Conservation (phyloP, 2,797 vertebrate species). For the Pagetopsis macropterus region DNA sequence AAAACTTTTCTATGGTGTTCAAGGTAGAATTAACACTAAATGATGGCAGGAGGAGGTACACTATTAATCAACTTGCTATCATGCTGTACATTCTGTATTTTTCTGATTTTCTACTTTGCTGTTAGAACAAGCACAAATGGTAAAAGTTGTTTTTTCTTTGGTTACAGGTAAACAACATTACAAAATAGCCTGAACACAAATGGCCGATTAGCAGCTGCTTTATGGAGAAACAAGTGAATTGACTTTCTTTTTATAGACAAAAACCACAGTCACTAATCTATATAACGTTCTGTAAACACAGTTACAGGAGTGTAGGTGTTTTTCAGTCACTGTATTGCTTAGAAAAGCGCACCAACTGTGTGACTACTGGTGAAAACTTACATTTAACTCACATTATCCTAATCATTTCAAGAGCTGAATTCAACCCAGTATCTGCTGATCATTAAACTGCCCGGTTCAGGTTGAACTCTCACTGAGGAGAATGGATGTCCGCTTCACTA, state of each 20-base stretch:
- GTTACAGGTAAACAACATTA: too few relatives aligned
- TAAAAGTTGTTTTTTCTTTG: too few relatives aligned
- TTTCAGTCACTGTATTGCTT: too few relatives aligned
- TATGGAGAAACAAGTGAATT: background rate
- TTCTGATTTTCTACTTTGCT: background rate
- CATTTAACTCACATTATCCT: background rate
- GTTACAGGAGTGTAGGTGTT: too few relatives aligned
- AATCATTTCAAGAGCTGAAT: background rate
- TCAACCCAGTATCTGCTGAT: background rate
- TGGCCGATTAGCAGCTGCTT: background rate
- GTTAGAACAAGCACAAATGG: background rate
- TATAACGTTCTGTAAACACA: background rate
- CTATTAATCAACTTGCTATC: conserved; percentile 16
- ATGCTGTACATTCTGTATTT: background rate
- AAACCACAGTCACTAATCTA: background rate
- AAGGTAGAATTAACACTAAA: conserved; percentile 27
- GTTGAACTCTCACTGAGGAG: background rate
- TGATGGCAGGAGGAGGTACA: conserved; percentile 7
- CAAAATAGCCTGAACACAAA: background rate
- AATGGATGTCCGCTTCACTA: conserved; percentile 3
- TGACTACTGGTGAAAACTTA: too few relatives aligned
- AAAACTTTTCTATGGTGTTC: conserved; percentile 44
- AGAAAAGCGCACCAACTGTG: too few relatives aligned
- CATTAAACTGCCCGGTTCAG: background rate
- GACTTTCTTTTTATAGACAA: too few relatives aligned